Evolutionary conservation across 2,888 invertebrate genomes (phyloP).

Genomic region (Ellobium chinense): DNA sequence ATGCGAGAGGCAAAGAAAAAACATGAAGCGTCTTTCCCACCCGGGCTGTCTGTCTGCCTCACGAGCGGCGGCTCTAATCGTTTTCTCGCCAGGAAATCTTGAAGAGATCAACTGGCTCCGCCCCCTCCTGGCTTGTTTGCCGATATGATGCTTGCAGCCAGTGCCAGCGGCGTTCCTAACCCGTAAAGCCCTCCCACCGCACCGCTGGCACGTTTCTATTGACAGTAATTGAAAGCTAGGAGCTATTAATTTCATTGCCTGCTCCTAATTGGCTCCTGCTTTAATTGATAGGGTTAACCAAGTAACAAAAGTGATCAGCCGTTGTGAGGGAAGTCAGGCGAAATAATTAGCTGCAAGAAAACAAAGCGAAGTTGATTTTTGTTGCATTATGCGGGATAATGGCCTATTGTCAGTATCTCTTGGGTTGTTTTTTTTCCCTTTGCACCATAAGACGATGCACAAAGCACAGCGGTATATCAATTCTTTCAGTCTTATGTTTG

Average conservation of each 20-base stretch:
- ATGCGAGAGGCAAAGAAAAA: slow-evolving; percentile 5
- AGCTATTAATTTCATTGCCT: slow-evolving; percentile 55
- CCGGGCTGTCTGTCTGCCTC: slow-evolving; percentile 4
- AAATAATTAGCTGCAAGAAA: slow-evolving; percentile 26
- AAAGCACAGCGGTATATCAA: too few relatives aligned
- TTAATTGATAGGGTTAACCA: slow-evolving; percentile 61
- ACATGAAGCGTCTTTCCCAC: neutral
- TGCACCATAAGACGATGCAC: too few relatives aligned
- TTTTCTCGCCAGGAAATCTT: slow-evolving; percentile 28
- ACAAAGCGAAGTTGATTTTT: slow-evolving; percentile 18
- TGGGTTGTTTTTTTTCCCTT: too few relatives aligned
- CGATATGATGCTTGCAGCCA: slow-evolving; percentile 22
- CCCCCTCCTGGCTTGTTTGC: slow-evolving; percentile 33
- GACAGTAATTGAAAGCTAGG: slow-evolving; percentile 47
- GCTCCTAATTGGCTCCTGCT: slow-evolving; percentile 59
- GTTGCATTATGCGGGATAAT: neutral
- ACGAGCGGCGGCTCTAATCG: slow-evolving; percentile 24
- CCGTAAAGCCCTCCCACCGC: slow-evolving; percentile 40
- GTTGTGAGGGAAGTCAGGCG: neutral
- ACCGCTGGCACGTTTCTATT: slow-evolving; percentile 28
- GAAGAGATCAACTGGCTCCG: slow-evolving; percentile 16
- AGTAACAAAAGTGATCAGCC: slow-evolving; percentile 30
- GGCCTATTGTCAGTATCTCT: neutral
- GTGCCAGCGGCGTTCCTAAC: slow-evolving; percentile 33
- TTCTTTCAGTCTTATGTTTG: too few relatives aligned